A percentile compares a stretch with the other conserved stretches of the same genome.
phyloP scores from a whole-genome alignment of 2,888 invertebrate species.

The Panzeria rudis region DNA sequence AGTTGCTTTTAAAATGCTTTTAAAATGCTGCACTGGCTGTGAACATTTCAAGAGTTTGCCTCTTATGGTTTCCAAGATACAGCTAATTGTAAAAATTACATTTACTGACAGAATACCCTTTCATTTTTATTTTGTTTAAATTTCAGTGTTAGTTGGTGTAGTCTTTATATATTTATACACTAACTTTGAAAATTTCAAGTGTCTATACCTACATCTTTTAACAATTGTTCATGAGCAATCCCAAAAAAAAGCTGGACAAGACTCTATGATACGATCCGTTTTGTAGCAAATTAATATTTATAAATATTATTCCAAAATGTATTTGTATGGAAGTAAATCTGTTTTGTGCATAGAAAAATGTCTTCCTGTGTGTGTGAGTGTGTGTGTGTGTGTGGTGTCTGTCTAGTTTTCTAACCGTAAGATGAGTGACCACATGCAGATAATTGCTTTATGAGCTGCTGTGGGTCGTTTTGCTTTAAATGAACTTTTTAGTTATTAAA shows the following conservation, averaged over 20 bases:
- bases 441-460: constrained; percentile 82
- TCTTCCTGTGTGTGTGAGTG: neutral
- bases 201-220: neutral
- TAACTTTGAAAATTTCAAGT: too few relatives aligned
- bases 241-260: neutral
- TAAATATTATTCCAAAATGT: constrained; percentile 29
- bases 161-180: too few relatives aligned
- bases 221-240: too few relatives aligned
- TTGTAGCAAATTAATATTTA: constrained; percentile 41
- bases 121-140: too few relatives aligned
- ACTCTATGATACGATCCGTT: neutral
- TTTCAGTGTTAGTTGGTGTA: too few relatives aligned
- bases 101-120: too few relatives aligned
- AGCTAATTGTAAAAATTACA: too few relatives aligned
- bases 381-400: too few relatives aligned
- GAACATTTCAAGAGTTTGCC: too few relatives aligned
- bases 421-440: constrained; percentile 81
- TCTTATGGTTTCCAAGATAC: too few relatives aligned
- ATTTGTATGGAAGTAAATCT: neutral
- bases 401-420: constrained; percentile 48
- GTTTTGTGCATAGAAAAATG: neutral
- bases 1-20: too few relatives aligned
- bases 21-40: too few relatives aligned
- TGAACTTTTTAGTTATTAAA: constrained; percentile 77
- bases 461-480: constrained; percentile 78